Conservation (phyloP, 1,140 invertebrate genomes). For the Drosophila pectinifera region DNA sequence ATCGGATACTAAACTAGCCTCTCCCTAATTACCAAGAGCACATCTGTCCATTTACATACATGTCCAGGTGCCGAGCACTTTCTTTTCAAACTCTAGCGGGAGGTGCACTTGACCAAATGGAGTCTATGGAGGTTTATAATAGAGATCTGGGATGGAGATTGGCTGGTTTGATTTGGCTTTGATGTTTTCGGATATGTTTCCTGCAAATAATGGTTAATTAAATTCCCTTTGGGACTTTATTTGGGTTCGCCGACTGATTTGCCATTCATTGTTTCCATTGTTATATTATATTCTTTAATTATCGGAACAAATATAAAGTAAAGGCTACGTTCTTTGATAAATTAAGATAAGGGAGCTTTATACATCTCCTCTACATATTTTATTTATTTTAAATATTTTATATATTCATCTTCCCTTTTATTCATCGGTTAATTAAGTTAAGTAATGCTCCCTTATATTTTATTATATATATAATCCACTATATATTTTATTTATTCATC, state of each 20-base stretch:
- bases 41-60: slow-evolving; percentile 42
- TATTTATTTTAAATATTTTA: no score
- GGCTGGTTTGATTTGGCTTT: neutral
- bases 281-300: neutral
- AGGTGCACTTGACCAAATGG: slow-evolving; percentile 29
- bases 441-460: no score
- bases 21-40: slow-evolving; percentile 23
- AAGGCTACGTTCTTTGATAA: neutral
- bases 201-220: neutral
- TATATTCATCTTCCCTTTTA: no score
- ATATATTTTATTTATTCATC: no score
- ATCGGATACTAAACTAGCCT: slow-evolving; percentile 36
- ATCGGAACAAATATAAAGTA: no score
- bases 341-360: neutral
- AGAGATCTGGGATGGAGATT: slow-evolving; percentile 13
- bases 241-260: neutral
- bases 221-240: neutral
- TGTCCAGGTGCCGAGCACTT: slow-evolving; percentile 4
- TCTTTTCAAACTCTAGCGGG: neutral
- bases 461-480: no score
- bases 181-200: slow-evolving; percentile 1
- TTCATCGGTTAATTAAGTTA: no score
- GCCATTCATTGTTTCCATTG: neutral
- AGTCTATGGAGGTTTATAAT: neutral
- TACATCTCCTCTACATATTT: neutral